Conservation (phyloP, 2,888 invertebrate genomes). For the Linyphia triangularis region DNA sequence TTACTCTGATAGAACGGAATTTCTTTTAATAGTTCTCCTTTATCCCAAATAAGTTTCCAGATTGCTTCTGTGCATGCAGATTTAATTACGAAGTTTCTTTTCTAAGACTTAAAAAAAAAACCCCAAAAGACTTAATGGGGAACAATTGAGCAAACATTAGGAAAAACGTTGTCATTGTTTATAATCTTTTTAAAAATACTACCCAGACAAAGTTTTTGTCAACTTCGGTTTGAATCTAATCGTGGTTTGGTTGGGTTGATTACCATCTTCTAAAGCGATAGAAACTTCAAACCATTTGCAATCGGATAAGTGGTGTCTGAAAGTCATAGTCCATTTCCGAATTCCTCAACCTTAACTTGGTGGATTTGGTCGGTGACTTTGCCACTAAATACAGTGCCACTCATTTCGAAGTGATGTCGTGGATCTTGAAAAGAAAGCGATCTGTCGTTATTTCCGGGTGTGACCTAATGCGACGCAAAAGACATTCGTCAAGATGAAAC, state of each 20-base stretch:
- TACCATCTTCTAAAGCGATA: not conserved
- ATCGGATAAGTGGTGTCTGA: not conserved
- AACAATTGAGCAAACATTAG: too few relatives aligned
- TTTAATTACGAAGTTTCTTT: too few relatives aligned
- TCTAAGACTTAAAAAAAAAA: too few relatives aligned
- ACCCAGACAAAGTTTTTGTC: not conserved
- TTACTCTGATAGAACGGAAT: too few relatives aligned
- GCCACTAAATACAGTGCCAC: not conserved
- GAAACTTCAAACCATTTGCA: constrained; percentile 15
- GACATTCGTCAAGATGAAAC: not conserved
- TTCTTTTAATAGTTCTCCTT: too few relatives aligned
- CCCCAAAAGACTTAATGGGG: too few relatives aligned
- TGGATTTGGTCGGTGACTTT: not conserved
- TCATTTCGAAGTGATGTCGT: not conserved
- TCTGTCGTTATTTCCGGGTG: constrained; percentile 25
- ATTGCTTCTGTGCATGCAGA: too few relatives aligned
- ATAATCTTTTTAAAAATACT: too few relatives aligned
- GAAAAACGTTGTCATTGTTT: too few relatives aligned
- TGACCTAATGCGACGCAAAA: not conserved
- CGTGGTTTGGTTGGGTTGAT: not conserved
- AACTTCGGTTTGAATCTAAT: not conserved
- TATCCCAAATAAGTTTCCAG: too few relatives aligned
- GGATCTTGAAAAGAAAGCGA: not conserved
- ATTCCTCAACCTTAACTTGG: constrained; percentile 22
- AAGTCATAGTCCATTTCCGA: constrained; percentile 33